These are phyloP conservation scores for Rhinoptilus africanus DNA, from an alignment of 2,113 vertebrate species.

Conservation along the genomic window DNA sequence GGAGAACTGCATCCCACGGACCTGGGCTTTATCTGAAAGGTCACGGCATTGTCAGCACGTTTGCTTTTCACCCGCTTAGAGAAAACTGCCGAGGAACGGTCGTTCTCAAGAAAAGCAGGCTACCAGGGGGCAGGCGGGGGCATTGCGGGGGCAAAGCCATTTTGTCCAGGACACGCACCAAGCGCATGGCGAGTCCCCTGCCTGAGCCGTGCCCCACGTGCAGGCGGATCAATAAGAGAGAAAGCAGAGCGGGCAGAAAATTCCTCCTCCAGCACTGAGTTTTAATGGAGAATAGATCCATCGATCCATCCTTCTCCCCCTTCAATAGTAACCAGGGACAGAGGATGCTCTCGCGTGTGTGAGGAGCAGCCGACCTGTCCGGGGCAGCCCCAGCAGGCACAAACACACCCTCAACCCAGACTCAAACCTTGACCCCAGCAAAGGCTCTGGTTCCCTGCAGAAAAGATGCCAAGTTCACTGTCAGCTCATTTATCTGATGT, in stretches of 20 bases:
- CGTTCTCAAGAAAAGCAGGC: neutral
- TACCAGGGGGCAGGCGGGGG: neutral
- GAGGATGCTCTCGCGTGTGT: accelerated
- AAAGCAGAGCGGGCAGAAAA: neutral
- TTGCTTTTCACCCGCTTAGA: conserved; percentile 3
- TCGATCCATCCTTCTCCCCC: neutral
- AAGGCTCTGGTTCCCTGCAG: neutral
- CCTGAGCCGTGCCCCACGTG: accelerated
- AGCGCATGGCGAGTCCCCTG: accelerated
- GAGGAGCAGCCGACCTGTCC: neutral
- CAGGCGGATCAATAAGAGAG: accelerated
- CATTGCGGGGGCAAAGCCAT: accelerated
- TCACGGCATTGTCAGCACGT: neutral
- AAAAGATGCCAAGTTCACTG: neutral
- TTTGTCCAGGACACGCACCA: accelerated
- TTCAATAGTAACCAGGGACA: neutral
- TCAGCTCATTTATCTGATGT: neutral
- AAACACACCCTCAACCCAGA: neutral
- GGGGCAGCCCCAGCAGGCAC: neutral
- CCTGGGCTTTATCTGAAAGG: neutral
- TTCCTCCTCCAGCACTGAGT: neutral
- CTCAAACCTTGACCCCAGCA: neutral
- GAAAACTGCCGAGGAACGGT: neutral
- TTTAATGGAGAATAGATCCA: neutral
- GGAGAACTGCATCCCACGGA: neutral